A percentile compares a stretch with the other conserved stretches of the same genome.
Conservation (phyloP, 2,888 invertebrate genomes). For the Labia minor region DNA sequence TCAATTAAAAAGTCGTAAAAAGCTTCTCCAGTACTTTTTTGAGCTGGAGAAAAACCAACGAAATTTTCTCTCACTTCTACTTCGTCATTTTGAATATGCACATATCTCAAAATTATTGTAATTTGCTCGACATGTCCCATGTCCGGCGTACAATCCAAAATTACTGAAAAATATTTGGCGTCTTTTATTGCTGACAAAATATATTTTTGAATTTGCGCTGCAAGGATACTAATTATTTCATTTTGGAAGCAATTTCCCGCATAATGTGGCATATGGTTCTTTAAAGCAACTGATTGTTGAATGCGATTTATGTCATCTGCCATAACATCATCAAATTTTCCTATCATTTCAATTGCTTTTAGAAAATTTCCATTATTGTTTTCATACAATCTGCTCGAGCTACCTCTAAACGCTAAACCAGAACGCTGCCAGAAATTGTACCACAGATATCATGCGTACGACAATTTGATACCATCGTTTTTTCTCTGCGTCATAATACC, state of each 20-base stretch:
- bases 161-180: constrained; percentile 21
- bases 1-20: not conserved
- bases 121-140: constrained; percentile 24
- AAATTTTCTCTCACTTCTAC: not conserved
- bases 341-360: no score
- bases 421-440: not conserved
- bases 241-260: not conserved
- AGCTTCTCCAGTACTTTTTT: not conserved
- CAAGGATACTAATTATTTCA: constrained; percentile 16
- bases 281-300: not conserved
- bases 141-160: constrained; percentile 23
- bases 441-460: not conserved
- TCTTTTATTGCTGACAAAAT: constrained; percentile 14
- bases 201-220: not conserved
- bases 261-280: no score
- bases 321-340: no score
- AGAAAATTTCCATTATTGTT: constrained; percentile 18
- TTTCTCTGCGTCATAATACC: no score
- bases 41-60: not conserved
- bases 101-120: no score
- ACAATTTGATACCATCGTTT: no score
- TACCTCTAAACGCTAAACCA: constrained; percentile 16
- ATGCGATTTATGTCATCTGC: not conserved
- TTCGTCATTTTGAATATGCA: not conserved
- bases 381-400: not conserved